These are phyloP conservation scores for Stegodyphus mimosarum DNA, from an alignment of 1,140 invertebrate species.

Conservation along the genomic window DNA sequence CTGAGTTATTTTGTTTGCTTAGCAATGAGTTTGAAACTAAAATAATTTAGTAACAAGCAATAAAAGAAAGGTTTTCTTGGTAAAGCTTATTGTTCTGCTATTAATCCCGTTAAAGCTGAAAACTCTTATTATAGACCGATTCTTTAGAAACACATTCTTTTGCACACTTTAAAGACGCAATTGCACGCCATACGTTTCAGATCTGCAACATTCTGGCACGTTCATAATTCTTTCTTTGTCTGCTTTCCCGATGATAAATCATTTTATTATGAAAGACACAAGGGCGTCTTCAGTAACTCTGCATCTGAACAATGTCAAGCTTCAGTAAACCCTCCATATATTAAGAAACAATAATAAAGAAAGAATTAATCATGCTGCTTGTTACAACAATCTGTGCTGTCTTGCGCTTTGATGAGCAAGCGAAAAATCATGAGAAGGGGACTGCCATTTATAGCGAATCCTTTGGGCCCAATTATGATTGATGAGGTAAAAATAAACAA, in stretches of 20 bases:
- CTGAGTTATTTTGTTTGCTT: no score
- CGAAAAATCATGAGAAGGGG: conserved; percentile 25
- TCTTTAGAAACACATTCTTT: no score
- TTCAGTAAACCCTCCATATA: not conserved
- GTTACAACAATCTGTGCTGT: not conserved
- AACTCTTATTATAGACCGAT: no score
- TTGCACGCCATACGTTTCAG: no score
- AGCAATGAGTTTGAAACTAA: no score
- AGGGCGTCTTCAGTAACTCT: no score
- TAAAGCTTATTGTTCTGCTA: no score
- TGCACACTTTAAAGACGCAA: no score
- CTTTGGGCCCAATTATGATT: conserved; percentile 44
- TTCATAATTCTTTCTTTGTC: conserved; percentile 22
- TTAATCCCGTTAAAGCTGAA: no score
- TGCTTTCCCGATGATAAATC: conserved; percentile 29
- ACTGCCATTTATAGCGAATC: conserved; percentile 30
- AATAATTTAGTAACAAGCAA: no score
- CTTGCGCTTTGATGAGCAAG: conserved; percentile 9
- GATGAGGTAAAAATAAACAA: conserved; percentile 46
- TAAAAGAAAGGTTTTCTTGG: no score
- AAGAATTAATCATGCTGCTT: conserved; percentile 19
- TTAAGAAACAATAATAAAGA: not conserved
- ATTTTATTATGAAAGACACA: conserved; percentile 11
- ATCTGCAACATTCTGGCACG: conserved; percentile 13
- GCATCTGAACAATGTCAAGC: not conserved